These are phyloP conservation scores for Zelostemma sp. DNA, from an alignment of 1,140 invertebrate species.

Conservation along the genomic window DNA sequence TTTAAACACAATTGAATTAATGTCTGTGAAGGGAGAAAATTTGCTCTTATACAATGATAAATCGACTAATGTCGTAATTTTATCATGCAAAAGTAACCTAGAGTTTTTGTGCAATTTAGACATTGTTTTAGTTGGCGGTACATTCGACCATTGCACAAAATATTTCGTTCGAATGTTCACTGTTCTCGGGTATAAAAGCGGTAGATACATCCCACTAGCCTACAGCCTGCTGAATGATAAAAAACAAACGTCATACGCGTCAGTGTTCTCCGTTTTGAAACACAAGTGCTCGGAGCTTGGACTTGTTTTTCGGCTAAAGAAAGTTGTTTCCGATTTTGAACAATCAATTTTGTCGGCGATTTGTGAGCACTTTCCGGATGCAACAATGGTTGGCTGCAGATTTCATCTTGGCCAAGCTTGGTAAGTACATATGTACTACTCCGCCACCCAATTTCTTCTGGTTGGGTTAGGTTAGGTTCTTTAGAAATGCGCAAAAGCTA, in stretches of 20 bases:
- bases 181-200: not conserved
- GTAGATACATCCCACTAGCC: not conserved
- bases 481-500: too few species aligned
- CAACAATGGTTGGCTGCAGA: conserved; percentile 8
- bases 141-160: conserved; percentile 12
- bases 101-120: not conserved
- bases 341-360: conserved; percentile 6
- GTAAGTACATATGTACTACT: not conserved
- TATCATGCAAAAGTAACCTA: conserved; percentile 7
- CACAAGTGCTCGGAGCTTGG: not conserved
- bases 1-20: not conserved
- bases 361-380: not conserved
- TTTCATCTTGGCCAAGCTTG: conserved; percentile 21
- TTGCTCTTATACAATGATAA: conserved; percentile 6
- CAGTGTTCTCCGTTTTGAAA: not conserved
- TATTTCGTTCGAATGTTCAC: conserved; percentile 11
- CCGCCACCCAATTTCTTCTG: too few species aligned
- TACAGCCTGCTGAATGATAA: conserved; percentile 11
- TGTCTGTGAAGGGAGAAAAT: not conserved
- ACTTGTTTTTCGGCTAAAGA: not conserved
- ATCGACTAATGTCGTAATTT: not conserved
- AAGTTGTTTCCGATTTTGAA: conserved; percentile 8
- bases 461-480: too few species aligned
- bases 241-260: conserved; percentile 1
- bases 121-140: conserved; percentile 11